phyloP scores from a whole-genome alignment of 2,888 invertebrate species.

The Dorcus parallelipipedus region DNA sequence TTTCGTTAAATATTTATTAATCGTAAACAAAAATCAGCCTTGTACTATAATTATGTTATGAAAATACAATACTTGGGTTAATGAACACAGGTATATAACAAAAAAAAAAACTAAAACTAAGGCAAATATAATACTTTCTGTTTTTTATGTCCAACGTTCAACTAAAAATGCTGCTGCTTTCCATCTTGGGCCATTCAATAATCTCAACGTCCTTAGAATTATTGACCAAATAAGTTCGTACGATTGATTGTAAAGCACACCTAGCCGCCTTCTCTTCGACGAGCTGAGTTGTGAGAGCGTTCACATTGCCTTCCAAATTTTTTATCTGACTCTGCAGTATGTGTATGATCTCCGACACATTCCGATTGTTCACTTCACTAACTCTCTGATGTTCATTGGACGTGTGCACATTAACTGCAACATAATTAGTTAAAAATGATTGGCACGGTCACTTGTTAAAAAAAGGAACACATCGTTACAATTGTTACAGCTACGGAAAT shows the following conservation, averaged over 20 bases:
- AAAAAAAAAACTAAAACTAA: background rate
- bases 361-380: slow-evolving; percentile 21
- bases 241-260: slow-evolving; percentile 40
- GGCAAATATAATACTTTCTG: background rate
- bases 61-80: too few species aligned
- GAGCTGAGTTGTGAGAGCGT: slow-evolving; percentile 40
- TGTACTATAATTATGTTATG: too few species aligned
- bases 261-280: slow-evolving; percentile 45
- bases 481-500: background rate
- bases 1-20: too few species aligned
- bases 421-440: background rate
- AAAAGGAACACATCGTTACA: background rate
- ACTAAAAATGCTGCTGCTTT: too few species aligned
- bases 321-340: slow-evolving; percentile 32
- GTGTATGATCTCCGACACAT: slow-evolving; percentile 28
- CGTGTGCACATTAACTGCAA: slow-evolving; percentile 15
- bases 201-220: slow-evolving; percentile 40
- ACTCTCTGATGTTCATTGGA: slow-evolving; percentile 7
- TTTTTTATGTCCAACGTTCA: too few species aligned
- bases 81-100: background rate
- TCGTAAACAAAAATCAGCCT: too few species aligned
- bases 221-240: slow-evolving; percentile 35
- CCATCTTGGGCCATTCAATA: slow-evolving; percentile 42
- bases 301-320: slow-evolving; percentile 44
- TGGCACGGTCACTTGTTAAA: background rate